These are phyloP conservation scores for Philantomba maxwellii DNA, from an alignment of 2,113 vertebrate genomes.

Conservation along the genomic window DNA sequence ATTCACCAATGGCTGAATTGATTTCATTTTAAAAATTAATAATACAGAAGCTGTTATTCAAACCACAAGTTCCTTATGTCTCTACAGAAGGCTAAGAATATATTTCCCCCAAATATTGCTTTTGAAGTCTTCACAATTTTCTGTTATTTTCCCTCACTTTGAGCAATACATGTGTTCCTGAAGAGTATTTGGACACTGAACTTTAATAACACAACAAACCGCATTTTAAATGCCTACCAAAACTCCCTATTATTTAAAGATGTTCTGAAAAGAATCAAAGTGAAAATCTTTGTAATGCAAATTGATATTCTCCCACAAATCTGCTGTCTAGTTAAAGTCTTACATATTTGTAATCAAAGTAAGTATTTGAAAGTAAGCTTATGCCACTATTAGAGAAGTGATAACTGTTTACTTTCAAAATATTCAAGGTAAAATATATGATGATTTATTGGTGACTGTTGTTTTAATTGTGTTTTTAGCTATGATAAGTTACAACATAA, in stretches of 20 bases:
- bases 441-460: slow-evolving; percentile 9
- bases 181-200: background rate
- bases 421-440: background rate
- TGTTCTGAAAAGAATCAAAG: background rate
- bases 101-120: background rate
- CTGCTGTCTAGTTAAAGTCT: background rate
- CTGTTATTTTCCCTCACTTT: background rate
- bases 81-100: background rate
- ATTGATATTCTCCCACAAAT: background rate
- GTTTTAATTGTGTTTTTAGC: slow-evolving; percentile 79
- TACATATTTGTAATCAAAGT: background rate
- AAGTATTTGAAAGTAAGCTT: background rate
- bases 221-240: background rate
- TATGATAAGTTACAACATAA: slow-evolving; percentile 98
- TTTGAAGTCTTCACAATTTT: background rate
- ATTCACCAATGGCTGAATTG: background rate
- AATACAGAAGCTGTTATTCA: background rate
- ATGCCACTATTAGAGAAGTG: background rate
- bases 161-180: background rate
- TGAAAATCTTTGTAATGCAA: background rate
- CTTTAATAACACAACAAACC: background rate
- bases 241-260: background rate
- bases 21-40: background rate
- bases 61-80: background rate
- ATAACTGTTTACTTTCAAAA: slow-evolving; percentile 5